phyloP scores from a whole-genome alignment of 2,888 invertebrate species.

The Cancer borealis region DNA sequence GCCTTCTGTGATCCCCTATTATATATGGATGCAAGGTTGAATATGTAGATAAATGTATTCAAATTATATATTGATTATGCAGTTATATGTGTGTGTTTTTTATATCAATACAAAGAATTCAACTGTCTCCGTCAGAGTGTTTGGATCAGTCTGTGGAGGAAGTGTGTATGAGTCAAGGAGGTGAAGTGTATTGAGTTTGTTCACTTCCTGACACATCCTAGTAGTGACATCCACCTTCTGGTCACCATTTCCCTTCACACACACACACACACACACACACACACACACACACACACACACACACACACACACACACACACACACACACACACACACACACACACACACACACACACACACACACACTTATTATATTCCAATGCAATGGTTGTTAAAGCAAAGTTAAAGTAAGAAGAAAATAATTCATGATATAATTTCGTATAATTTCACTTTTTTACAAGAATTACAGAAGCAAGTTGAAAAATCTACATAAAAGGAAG shows the following conservation, averaged over 20 bases:
- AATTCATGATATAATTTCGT: no score
- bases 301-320: no score
- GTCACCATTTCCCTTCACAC: no score
- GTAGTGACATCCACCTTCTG: no score
- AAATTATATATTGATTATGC: not conserved
- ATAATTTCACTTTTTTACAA: not conserved
- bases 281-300: no score
- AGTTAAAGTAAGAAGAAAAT: no score
- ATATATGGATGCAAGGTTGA: not conserved
- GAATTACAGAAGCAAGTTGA: not conserved
- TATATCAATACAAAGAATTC: not conserved
- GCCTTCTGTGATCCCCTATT: not conserved
- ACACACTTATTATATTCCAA: no score
- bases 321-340: no score
- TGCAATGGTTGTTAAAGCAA: no score
- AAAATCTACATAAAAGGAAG: not conserved
- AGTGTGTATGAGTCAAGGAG: not conserved
- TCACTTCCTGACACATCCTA: no score
- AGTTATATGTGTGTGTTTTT: not conserved
- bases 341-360: no score
- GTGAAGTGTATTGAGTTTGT: not conserved
- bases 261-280: no score
- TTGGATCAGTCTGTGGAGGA: not conserved
- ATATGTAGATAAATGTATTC: not conserved
- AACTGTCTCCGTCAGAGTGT: not conserved